phyloP scores from a whole-genome alignment of 2,797 vertebrate genomes.

The Tragopan temminckii region DNA sequence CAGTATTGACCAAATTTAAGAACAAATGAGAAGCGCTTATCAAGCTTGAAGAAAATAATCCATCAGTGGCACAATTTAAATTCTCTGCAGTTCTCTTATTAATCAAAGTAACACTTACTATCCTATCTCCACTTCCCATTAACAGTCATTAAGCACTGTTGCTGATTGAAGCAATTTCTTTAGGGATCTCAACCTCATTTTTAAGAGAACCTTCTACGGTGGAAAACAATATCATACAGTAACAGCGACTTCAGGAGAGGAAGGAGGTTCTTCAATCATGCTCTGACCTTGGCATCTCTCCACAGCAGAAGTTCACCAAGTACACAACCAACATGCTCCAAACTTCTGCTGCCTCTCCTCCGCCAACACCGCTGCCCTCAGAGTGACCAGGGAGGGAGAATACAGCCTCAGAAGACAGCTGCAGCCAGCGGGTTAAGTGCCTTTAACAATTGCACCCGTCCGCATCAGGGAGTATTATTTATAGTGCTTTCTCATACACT shows the following conservation, averaged over 20 bases:
- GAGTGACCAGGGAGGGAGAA: constrained; percentile 3
- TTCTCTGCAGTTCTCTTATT: constrained; percentile 90
- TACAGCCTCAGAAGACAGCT: not conserved
- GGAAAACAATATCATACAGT: constrained; percentile 87
- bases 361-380: not conserved
- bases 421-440: constrained; percentile 7
- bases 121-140: constrained; percentile 92
- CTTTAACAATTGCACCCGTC: constrained; percentile 2
- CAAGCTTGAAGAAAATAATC: constrained; percentile 92
- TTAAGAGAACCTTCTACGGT: constrained; percentile 86
- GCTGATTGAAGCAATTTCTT: constrained; percentile 92
- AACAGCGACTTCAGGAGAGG: constrained; percentile 76
- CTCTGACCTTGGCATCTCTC: constrained; percentile 85
- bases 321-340: constrained; percentile 46
- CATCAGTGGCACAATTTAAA: constrained; percentile 91
- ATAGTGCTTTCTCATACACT: not conserved
- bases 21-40: constrained; percentile 91
- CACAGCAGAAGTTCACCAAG: constrained; percentile 74
- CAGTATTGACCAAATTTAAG: constrained; percentile 92
- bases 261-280: constrained; percentile 84
- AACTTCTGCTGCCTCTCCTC: constrained; percentile 57
- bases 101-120: constrained; percentile 91
- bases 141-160: constrained; percentile 90
- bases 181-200: constrained; percentile 90
- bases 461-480: not conserved